Percentiles rank a stretch among this genome's conserved stretches.
phyloP scores from a whole-genome alignment of 2,113 vertebrate species.

The Actenoides hombroni region DNA sequence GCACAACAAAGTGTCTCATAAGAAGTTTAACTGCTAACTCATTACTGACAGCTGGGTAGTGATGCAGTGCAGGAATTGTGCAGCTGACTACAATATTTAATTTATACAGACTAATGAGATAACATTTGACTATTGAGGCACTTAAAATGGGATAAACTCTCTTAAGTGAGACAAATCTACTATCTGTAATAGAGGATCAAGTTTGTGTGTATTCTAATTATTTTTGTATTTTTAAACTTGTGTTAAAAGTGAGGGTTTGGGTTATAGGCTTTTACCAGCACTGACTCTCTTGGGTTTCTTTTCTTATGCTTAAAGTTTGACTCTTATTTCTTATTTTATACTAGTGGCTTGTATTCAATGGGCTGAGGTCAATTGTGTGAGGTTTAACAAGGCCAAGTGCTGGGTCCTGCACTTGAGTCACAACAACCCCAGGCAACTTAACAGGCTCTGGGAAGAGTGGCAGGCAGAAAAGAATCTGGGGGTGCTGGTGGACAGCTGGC shows the following conservation, averaged over 20 bases:
- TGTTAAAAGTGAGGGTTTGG: neutral
- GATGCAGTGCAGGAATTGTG: neutral
- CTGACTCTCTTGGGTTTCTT: neutral
- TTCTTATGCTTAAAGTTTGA: neutral
- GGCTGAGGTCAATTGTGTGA: too few relatives aligned
- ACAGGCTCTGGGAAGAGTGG: too few relatives aligned
- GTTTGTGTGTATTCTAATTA: neutral
- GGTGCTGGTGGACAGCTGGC: too few relatives aligned
- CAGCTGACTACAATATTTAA: neutral
- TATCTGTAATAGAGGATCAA: neutral
- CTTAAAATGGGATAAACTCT: neutral
- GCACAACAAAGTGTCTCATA: too few relatives aligned
- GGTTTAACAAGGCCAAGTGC: too few relatives aligned
- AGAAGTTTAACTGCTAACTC: neutral
- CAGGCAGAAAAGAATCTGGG: too few relatives aligned
- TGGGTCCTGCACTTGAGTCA: too few relatives aligned
- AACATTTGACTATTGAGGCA: neutral
- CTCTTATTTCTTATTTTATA: too few relatives aligned
- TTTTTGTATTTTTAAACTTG: neutral
- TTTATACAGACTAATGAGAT: neutral
- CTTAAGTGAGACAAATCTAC: neutral
- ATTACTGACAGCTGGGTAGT: neutral
- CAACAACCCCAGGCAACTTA: too few relatives aligned
- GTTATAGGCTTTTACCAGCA: neutral
- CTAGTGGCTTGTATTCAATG: too few relatives aligned